A percentile compares a stretch with the other conserved stretches of the same genome.
phyloP scores from a whole-genome alignment of 1,140 invertebrate species.

The Calephelis nemesis region DNA sequence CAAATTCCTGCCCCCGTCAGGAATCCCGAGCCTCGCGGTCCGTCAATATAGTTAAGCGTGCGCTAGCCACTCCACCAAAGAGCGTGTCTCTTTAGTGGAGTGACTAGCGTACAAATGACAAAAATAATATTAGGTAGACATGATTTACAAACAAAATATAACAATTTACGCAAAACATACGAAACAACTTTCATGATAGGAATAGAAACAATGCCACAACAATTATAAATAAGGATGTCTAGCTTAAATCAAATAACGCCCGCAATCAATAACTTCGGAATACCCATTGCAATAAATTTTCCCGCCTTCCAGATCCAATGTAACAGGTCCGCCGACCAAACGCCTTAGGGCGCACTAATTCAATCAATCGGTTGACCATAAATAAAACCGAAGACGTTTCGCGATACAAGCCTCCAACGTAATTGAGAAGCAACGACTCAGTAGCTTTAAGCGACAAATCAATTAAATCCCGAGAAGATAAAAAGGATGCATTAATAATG shows the following conservation, averaged over 20 bases:
- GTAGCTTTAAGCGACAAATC: conserved; percentile 68
- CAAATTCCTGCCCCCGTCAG: too few relatives aligned
- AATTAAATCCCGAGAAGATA: conserved; percentile 64
- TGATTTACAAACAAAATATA: too few relatives aligned
- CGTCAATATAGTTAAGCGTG: too few relatives aligned
- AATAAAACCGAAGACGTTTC: conserved; percentile 63
- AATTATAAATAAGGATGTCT: background rate
- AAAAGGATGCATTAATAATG: conserved; percentile 68
- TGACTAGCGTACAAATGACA: too few relatives aligned
- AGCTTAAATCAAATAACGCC: conserved; percentile 5
- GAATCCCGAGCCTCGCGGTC: too few relatives aligned
- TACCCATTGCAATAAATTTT: conserved; percentile 14
- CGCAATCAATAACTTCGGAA: conserved; percentile 6
- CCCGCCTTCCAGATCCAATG: conserved; percentile 16
- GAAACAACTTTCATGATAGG: too few relatives aligned
- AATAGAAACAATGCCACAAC: too few relatives aligned
- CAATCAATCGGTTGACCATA: conserved; percentile 73
- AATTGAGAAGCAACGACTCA: conserved; percentile 68
- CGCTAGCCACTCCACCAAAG: too few relatives aligned
- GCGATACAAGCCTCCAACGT: conserved; percentile 60
- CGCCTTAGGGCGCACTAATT: conserved; percentile 71
- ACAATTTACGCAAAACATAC: too few relatives aligned
- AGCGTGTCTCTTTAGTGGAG: too few relatives aligned
- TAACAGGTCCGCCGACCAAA: conserved; percentile 49
- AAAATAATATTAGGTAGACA: too few relatives aligned